phyloP scores from a whole-genome alignment of 2,797 vertebrate species.

The Chaetophractus vellerosus region DNA sequence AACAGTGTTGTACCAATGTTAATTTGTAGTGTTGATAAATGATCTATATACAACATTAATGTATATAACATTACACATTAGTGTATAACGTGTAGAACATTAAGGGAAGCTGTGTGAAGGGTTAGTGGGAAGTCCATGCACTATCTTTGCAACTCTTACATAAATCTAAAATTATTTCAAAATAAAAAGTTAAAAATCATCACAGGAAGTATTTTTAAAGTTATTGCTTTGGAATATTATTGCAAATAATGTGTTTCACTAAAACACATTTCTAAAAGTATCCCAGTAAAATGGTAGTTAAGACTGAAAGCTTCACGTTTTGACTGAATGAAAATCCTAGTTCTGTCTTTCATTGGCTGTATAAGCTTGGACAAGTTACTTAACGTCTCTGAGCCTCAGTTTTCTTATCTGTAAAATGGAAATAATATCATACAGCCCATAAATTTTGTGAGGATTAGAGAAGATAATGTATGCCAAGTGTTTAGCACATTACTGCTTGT shows the following conservation, averaged over 20 bases:
- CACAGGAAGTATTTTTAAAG: neutral
- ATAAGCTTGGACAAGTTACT: neutral
- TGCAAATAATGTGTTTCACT: neutral
- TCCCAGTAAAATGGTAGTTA: neutral
- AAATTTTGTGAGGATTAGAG: neutral
- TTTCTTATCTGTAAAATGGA: neutral
- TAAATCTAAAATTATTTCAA: neutral
- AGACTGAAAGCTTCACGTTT: conserved; percentile 2
- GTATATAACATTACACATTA: no score
- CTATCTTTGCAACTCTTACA: neutral
- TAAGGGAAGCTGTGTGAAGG: neutral
- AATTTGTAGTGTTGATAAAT: neutral
- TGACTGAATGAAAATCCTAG: conserved; percentile 17
- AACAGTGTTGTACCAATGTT: neutral
- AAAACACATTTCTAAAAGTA: neutral
- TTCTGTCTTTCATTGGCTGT: conserved; percentile 5
- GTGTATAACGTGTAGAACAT: neutral
- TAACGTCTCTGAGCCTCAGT: neutral
- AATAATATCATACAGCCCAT: neutral
- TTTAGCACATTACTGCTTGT: no score
- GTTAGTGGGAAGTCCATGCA: neutral
- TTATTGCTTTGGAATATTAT: neutral
- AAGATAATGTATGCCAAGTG: neutral
- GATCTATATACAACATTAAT: no score
- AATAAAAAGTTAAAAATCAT: neutral